Base-by-base conservation (phyloP, 2,797 vertebrate species). In the Thripadectes ignobilis region DNA sequence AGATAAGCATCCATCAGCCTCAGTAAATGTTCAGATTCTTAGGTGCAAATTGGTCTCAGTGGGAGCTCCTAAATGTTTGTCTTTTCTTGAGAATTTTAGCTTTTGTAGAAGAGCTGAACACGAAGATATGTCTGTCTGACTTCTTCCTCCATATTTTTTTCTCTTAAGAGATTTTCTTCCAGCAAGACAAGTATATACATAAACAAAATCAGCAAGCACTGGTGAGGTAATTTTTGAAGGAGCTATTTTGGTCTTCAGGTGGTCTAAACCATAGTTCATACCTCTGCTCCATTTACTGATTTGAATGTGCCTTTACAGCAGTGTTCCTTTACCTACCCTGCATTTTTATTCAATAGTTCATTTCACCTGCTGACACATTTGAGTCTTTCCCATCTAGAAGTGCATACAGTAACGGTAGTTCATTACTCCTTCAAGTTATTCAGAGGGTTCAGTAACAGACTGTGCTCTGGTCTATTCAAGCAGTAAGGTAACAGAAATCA, bases 401-500 rank as follows among this genome's bases (percentile, higher is more conserved):
- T 9, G 5, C 26, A 32, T 45, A n/a, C 5, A n/a, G 9, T 54
- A 79, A 23, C 18, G 51, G 22, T 45, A 57, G 54, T 34, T 85
- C 54, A 15, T 83, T 78, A n/a, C 6, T 57, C 1, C 27, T 75
- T 79, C 27, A 29, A 21, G 58, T 69, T 69, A 51, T 55, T 24
- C 39, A 51, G 18, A 43, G 7, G 23, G 4, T 18, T 79, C 13
- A 46, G 6, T 54, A 55, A 22, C 14, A 59, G 36, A 17, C 27
- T n/a, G 5, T 0, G 0, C 12, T 36, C 14, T 29, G 30, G 2
- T 30, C 34, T 76, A 3, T 69, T 79, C 27, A 62, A 54, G 27
- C 7, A 69, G 23, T 43, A 69, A 85, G 10, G 58, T 36, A 75
- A 6, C 10, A 88, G 77, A 90, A 22, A 39, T 62, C 15, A 20